Evolutionary conservation across 2,797 vertebrate genomes (phyloP).

Genomic region (Picus viridis): DNA sequence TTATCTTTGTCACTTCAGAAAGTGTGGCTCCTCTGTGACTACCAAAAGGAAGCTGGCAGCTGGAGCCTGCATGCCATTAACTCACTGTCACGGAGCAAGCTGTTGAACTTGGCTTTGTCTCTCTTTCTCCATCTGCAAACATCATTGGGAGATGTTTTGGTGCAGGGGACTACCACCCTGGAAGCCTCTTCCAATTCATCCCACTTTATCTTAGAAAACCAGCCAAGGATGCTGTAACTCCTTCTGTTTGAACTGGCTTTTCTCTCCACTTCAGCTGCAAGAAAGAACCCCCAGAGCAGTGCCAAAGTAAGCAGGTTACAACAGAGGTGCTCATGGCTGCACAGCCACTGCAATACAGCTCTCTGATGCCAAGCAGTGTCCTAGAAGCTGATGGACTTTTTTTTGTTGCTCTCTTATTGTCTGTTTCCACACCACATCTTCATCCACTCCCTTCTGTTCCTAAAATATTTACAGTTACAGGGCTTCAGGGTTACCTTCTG

Average conservation of each 20-base stretch:
- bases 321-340: slow-evolving; percentile 56
- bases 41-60: slow-evolving; percentile 2
- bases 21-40: not conserved
- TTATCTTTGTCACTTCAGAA: not conserved
- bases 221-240: not conserved
- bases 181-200: not conserved
- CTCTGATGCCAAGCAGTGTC: not conserved
- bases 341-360: not conserved
- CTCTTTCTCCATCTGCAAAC: slow-evolving; percentile 57
- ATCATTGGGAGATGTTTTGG: slow-evolving; percentile 30
- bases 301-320: slow-evolving; percentile 69
- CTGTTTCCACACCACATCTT: not conserved
- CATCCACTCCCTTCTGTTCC: not conserved
- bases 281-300: not conserved
- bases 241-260: slow-evolving; percentile 62
- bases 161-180: slow-evolving; percentile 16
- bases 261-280: slow-evolving; percentile 8
- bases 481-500: not conserved
- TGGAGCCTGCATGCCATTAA: not conserved
- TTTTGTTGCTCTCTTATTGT: not conserved
- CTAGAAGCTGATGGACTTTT: not conserved
- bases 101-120: slow-evolving; percentile 30
- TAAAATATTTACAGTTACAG: not conserved
- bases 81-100: not conserved
- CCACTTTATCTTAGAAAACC: slow-evolving; percentile 52